phyloP scores from a whole-genome alignment of 2,888 invertebrate genomes.

The Cheilosia vulpina region DNA sequence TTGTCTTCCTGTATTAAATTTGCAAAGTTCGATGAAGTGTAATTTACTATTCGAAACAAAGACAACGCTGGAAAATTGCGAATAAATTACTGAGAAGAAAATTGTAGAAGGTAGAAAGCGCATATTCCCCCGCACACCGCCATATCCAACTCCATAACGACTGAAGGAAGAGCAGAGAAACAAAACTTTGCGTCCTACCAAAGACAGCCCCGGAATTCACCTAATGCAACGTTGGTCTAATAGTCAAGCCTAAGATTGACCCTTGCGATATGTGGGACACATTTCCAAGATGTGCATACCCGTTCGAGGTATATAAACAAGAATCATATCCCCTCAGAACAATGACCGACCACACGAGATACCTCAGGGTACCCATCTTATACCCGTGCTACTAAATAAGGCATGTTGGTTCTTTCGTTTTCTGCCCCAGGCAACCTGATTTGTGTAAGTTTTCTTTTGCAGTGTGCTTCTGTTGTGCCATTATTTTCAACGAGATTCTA shows the following conservation, averaged over 20 bases:
- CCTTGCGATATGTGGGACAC: constrained; percentile 56
- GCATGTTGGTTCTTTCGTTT: neutral
- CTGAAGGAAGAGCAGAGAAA: neutral
- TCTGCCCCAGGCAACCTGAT: constrained; percentile 33
- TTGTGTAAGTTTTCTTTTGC: constrained; percentile 21
- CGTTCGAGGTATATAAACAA: neutral
- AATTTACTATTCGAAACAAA: constrained; percentile 56
- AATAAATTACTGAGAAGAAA: constrained; percentile 35
- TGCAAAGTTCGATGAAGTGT: constrained; percentile 46
- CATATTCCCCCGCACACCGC: neutral
- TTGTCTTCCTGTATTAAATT: neutral
- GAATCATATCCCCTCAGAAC: constrained; percentile 15
- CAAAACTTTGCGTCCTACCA: neutral
- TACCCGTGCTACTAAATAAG: constrained; percentile 18
- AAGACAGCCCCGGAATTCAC: constrained; percentile 8
- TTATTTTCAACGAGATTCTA: constrained; percentile 61
- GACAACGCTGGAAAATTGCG: constrained; percentile 31
- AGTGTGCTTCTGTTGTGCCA: constrained; percentile 50
- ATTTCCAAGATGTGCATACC: neutral
- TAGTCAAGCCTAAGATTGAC: constrained; percentile 45
- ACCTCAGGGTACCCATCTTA: constrained; percentile 48
- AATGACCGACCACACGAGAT: constrained; percentile 48
- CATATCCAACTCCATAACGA: constrained; percentile 1
- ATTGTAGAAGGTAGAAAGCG: constrained; percentile 5
- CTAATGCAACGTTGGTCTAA: constrained; percentile 25